Conservation (phyloP, 1,140 invertebrate genomes). For the Pomacea maculata region DNA sequence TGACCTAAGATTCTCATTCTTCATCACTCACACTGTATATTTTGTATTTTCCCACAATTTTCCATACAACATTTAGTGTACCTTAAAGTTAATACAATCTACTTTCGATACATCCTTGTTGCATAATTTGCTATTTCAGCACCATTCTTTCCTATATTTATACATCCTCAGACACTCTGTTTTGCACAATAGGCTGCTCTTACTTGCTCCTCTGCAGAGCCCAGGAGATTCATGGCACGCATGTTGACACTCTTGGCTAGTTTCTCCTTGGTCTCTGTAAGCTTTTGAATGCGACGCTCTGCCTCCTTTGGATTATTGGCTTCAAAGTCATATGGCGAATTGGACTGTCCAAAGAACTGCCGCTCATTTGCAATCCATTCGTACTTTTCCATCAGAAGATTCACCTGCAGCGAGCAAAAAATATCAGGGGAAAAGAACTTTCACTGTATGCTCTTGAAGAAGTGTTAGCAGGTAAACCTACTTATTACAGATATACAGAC, state of each 20-base stretch:
- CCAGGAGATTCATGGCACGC: conserved; percentile 85
- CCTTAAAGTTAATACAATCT: neutral
- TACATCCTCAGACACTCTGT: neutral
- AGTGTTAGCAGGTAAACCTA: too few relatives aligned
- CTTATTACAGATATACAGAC: too few relatives aligned
- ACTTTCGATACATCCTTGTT: neutral
- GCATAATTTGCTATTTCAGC: neutral
- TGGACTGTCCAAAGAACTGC: conserved; percentile 80
- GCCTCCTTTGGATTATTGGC: conserved; percentile 71
- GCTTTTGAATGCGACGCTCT: conserved; percentile 71
- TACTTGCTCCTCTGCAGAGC: conserved; percentile 86
- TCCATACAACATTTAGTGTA: too few relatives aligned
- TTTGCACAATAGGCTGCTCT: conserved; percentile 6
- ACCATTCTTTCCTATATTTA: neutral
- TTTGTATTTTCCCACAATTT: too few relatives aligned
- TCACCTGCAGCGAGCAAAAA: conserved; percentile 6
- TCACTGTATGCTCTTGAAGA: neutral
- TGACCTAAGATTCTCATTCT: too few relatives aligned
- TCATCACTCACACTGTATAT: too few relatives aligned
- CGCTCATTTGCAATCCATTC: conserved; percentile 84
- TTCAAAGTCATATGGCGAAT: conserved; percentile 71
- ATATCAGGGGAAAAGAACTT: neutral
- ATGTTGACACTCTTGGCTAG: conserved; percentile 84
- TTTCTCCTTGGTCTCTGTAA: conserved; percentile 75
- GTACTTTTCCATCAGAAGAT: conserved; percentile 68